Percentiles rank a stretch among this genome's conserved stretches.
phyloP scores from a whole-genome alignment of 2,888 invertebrate species.

The Drosophila paranaensis region DNA sequence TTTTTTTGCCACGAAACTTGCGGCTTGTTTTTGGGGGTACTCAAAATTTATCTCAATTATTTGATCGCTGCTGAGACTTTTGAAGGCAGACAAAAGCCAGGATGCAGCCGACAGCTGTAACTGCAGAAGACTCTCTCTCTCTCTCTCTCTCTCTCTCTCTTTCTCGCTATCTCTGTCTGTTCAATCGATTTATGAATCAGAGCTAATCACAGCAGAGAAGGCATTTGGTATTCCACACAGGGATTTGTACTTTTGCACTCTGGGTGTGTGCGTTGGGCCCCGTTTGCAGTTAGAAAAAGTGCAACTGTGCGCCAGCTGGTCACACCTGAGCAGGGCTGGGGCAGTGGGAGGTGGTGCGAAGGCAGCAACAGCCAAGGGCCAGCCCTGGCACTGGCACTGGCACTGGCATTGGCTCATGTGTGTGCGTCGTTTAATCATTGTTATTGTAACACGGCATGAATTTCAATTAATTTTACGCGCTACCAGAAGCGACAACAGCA shows the following conservation, averaged over 20 bases:
- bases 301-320: slow-evolving; percentile 51
- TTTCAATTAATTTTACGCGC: slow-evolving; percentile 79
- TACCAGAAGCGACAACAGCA: slow-evolving; percentile 56
- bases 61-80: slow-evolving; percentile 65
- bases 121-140: too few relatives aligned
- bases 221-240: slow-evolving; percentile 83
- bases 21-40: slow-evolving; percentile 31
- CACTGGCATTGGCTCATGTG: slow-evolving; percentile 44
- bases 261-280: slow-evolving; percentile 68
- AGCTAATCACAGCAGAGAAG: slow-evolving; percentile 50
- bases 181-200: slow-evolving; percentile 71
- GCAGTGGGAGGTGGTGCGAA: background rate
- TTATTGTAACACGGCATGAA: slow-evolving; percentile 78
- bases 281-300: slow-evolving; percentile 55
- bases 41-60: slow-evolving; percentile 81
- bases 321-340: background rate
- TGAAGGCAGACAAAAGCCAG: slow-evolving; percentile 2
- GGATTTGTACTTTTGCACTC: slow-evolving; percentile 85
- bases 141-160: background rate
- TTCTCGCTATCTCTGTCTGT: slow-evolving; percentile 16
- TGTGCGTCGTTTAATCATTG: slow-evolving; percentile 78
- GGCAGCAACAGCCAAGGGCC: slow-evolving; percentile 47
- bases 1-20: slow-evolving; percentile 21
- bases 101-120: slow-evolving; percentile 26
- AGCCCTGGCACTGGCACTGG: slow-evolving; percentile 61